These are phyloP conservation scores for Phallusia fumigata DNA, from an alignment of 23 tunicate species.

Conservation along the genomic window DNA sequence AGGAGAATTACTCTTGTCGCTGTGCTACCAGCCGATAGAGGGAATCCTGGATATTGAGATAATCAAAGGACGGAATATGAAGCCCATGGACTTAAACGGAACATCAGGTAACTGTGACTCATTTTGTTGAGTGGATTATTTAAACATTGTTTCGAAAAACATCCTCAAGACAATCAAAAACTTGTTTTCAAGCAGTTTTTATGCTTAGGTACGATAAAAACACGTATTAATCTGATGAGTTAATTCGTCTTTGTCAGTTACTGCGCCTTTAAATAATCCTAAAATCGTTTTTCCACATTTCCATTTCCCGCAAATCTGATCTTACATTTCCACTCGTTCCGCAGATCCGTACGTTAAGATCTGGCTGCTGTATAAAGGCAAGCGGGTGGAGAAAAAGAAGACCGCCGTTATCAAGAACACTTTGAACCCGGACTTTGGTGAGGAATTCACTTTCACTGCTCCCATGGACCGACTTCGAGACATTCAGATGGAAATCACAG, in stretches of 20 bases:
- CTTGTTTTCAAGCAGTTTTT: too few relatives aligned
- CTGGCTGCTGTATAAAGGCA: conserved; percentile 80
- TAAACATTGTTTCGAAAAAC: too few relatives aligned
- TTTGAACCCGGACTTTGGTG: conserved; percentile 77
- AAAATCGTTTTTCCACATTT: too few relatives aligned
- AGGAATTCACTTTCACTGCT: conserved; percentile 66
- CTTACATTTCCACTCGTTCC: neutral
- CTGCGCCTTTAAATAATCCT: too few relatives aligned
- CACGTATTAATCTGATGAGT: too few relatives aligned
- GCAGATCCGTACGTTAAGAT: conserved; percentile 95
- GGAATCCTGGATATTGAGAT: conserved; percentile 75
- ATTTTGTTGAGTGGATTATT: too few relatives aligned
- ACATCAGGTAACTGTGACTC: too few relatives aligned
- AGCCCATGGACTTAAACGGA: conserved; percentile 96
- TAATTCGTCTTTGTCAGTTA: too few relatives aligned
- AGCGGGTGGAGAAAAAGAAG: conserved; percentile 87
- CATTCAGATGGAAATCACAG: conserved; percentile 88
- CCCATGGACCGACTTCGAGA: conserved; percentile 88
- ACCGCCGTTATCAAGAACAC: conserved; percentile 63
- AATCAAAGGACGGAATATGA: conserved; percentile 75
- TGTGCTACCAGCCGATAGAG: conserved; percentile 87
- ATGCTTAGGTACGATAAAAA: too few relatives aligned
- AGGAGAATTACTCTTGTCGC: conserved; percentile 84
- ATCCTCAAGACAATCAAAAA: too few relatives aligned
- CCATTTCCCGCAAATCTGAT: too few relatives aligned